Conservation (phyloP, 35 echinoderm and acorn worm species). For the Apostichopus parvimensis region DNA sequence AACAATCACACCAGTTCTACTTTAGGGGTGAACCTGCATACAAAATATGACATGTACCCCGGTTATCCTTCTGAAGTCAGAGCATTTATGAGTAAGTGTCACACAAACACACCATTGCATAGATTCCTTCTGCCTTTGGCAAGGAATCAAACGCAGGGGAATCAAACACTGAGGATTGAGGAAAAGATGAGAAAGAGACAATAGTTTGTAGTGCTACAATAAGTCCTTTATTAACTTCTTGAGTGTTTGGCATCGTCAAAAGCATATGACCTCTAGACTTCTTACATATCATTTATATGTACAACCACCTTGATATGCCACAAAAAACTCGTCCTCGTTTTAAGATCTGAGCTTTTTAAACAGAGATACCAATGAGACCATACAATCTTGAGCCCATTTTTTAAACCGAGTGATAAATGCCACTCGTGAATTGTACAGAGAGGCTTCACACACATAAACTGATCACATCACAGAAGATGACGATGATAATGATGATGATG, state of each 20-base stretch:
- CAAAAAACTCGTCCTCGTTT: not conserved
- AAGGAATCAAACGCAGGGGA: too few relatives aligned
- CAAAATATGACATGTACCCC: too few relatives aligned
- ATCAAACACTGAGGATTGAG: too few relatives aligned
- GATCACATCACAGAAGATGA: not conserved
- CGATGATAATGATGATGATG: not conserved
- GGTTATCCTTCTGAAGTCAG: too few relatives aligned
- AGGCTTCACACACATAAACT: conserved; percentile 13
- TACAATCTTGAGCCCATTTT: conserved; percentile 12
- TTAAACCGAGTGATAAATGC: not conserved
- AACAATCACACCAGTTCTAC: too few relatives aligned
- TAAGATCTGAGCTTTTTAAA: not conserved
- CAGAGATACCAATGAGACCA: not conserved
- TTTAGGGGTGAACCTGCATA: too few relatives aligned
- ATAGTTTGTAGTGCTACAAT: conserved; percentile 22
- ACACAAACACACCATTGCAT: too few relatives aligned
- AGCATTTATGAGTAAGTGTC: too few relatives aligned
- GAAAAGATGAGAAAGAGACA: not conserved
- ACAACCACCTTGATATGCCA: conserved; percentile 46
- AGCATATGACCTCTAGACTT: conserved; percentile 23
- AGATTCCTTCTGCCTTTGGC: too few relatives aligned
- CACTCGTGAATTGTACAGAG: not conserved
- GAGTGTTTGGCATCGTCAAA: conserved; percentile 34
- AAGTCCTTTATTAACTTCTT: conserved; percentile 49
- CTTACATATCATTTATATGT: conserved; percentile 41